Evolutionary conservation across 1,140 invertebrate species (phyloP), one percentile per base, ranked within the genome.

Genomic region (Platyscapa corneri): DNA sequence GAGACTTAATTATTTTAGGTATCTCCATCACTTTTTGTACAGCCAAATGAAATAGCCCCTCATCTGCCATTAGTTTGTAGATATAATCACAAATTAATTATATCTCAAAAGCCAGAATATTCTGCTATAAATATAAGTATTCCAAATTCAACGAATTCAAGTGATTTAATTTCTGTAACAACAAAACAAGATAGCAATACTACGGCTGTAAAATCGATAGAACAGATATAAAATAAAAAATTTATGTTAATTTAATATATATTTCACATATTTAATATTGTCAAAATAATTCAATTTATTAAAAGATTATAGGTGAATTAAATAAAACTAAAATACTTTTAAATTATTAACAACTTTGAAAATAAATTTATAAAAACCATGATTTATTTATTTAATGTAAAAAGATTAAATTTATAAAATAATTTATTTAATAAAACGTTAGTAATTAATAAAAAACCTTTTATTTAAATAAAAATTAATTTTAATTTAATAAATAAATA

Each of bases 1-100:
- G n/a, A n/a, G n/a, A n/a, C n/a, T n/a, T n/a, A 46, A 7, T 12
- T 46, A 46, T 76, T 83, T 64, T 46, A 83, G 82, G 74, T 65
- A 39, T 56, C 70, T 30, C 56, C 70, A 32, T 60, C 82, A 76
- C 53, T 76, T 76, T 80, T 79, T 60, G 37, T 80, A 46, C 53
- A 30, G 42, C 76, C 76, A 60, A 85, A 74, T 80, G 83, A 85
- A 60, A 85, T 85, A 39, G 76, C 83, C 37, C 83, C 76, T 60
- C 34, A 80, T 60, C 39, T 85, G 16, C 83, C 83, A 74, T 32
- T 85, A 46, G 67, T 80, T 74, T 42, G 56, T 10, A 85, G 65
- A 56, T 85, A 74, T 27, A 56, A 85, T 85, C 83, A 85, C 23
- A 79, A 85, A 64, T 39, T 85, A 34, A 85, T 37, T 60, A 60